Evolutionary conservation across 1,140 invertebrate genomes (phyloP).

Genomic region (Rhynchophorus ferrugineus): DNA sequence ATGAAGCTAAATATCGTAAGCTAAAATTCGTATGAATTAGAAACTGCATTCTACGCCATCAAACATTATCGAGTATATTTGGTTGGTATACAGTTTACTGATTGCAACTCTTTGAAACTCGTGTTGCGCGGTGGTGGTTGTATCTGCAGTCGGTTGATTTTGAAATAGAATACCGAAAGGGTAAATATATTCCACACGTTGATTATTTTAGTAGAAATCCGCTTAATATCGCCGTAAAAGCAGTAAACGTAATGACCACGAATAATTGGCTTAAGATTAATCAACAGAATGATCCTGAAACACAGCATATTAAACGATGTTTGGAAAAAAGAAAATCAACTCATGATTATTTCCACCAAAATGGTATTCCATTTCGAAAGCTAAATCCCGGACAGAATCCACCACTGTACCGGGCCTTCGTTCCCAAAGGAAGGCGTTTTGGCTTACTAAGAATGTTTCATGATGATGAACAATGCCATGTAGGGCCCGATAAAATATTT

Average conservation of each 20-base stretch:
- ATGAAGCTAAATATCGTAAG: constrained; percentile 32
- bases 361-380: constrained; percentile 9
- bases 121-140: constrained; percentile 37
- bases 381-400: constrained; percentile 4
- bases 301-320: constrained; percentile 8
- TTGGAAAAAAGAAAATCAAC: not conserved
- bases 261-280: constrained; percentile 14
- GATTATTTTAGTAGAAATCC: constrained; percentile 37
- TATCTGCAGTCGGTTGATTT: constrained; percentile 34
- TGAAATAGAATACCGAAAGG: constrained; percentile 34
- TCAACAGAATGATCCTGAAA: constrained; percentile 14
- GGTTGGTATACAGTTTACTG: constrained; percentile 36
- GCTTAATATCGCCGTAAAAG: not conserved
- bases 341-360: constrained; percentile 9
- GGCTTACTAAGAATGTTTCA: constrained; percentile 10
- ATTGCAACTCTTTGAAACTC: constrained; percentile 35
- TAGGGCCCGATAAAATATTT: constrained; percentile 10
- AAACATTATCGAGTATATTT: constrained; percentile 35
- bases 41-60: constrained; percentile 33
- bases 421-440: constrained; percentile 7
- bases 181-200: constrained; percentile 32
- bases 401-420: constrained; percentile 6
- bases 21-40: constrained; percentile 39
- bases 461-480: constrained; percentile 11
- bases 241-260: constrained; percentile 5